Conservation (phyloP, 2,797 vertebrate species). For the Heteromormyrus szaboi region DNA sequence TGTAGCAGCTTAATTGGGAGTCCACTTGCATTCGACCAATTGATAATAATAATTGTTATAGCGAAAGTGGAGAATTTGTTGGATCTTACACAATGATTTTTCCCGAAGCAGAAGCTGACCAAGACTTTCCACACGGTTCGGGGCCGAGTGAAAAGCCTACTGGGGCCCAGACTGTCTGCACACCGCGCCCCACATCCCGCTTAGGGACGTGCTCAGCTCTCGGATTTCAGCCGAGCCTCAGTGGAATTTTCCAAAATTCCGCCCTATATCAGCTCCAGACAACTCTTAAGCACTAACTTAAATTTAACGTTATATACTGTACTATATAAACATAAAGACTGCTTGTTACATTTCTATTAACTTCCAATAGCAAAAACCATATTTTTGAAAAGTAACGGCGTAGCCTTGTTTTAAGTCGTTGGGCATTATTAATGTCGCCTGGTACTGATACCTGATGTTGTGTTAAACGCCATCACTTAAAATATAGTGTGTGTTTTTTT, state of each 20-base stretch:
- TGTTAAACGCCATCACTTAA: neutral
- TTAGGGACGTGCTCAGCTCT: neutral
- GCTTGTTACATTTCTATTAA: neutral
- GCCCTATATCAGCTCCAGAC: neutral
- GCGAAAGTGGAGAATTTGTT: neutral
- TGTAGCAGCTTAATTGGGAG: neutral
- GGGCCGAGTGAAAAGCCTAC: neutral
- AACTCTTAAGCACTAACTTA: neutral
- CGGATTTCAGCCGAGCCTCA: neutral
- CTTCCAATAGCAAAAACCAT: neutral
- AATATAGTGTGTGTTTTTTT: neutral
- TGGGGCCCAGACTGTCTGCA: neutral
- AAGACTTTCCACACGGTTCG: neutral
- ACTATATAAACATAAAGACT: neutral
- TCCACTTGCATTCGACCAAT: neutral
- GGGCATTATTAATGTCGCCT: neutral
- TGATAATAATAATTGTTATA: neutral
- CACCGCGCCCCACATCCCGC: neutral
- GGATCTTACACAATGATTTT: neutral
- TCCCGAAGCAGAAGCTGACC: neutral
- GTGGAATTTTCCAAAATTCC: neutral
- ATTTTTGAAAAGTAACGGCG: neutral
- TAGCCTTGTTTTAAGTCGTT: neutral
- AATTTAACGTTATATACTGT: neutral
- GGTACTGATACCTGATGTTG: neutral